Evolutionary conservation across 1,140 invertebrate genomes (phyloP).

Genomic region (Drosophila carrolli): DNA sequence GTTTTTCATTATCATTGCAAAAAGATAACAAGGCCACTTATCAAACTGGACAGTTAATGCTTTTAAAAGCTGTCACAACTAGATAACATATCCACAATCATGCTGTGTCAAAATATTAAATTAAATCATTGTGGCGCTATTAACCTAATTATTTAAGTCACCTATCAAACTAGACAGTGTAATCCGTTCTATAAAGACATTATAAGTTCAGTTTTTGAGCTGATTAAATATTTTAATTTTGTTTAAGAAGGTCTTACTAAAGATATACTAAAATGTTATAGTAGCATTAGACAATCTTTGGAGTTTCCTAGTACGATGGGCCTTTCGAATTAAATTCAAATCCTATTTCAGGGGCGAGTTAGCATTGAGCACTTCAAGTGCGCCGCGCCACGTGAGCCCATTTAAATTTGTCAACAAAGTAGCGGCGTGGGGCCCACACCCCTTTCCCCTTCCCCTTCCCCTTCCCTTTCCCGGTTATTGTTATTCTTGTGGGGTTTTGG

Average conservation of each 20-base stretch:
- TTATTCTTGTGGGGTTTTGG: constrained; percentile 19
- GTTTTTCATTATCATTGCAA: too few relatives aligned
- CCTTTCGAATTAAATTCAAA: neutral
- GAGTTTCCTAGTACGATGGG: neutral
- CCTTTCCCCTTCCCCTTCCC: too few relatives aligned
- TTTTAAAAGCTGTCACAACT: neutral
- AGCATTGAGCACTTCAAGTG: constrained; percentile 39
- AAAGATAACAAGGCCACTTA: neutral
- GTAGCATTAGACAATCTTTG: too few relatives aligned
- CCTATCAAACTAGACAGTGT: neutral
- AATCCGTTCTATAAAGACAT: neutral
- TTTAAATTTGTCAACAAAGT: constrained; percentile 67
- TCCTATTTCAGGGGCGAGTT: constrained; percentile 17
- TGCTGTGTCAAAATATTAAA: neutral
- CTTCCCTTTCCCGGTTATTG: constrained; percentile 14
- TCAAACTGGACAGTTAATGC: neutral
- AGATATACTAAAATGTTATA: too few relatives aligned
- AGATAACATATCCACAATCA: neutral
- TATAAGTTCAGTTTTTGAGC: too few relatives aligned
- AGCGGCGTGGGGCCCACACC: constrained; percentile 11
- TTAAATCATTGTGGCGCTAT: neutral
- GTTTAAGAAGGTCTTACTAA: too few relatives aligned
- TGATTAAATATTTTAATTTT: neutral
- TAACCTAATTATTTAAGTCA: neutral
- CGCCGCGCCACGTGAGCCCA: constrained; percentile 47